These are phyloP conservation scores for Campoletis sonorensis DNA, from an alignment of 1,140 invertebrate species.

Conservation along the genomic window DNA sequence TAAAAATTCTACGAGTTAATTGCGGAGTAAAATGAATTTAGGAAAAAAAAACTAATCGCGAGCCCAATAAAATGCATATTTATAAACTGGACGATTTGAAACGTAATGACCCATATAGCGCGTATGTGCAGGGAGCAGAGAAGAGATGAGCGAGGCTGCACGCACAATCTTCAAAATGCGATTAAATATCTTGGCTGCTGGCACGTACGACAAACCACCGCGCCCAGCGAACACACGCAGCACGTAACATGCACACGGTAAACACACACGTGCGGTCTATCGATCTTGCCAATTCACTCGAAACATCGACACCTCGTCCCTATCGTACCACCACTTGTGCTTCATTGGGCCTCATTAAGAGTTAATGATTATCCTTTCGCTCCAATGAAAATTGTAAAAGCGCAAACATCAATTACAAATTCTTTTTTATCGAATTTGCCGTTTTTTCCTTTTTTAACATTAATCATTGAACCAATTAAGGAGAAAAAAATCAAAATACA, in stretches of 20 bases:
- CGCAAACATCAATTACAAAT: not conserved
- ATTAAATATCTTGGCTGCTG: conserved; percentile 33
- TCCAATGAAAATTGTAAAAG: not conserved
- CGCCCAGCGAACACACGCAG: not conserved
- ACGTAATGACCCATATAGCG: not conserved
- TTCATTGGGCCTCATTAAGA: not conserved
- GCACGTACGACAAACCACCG: conserved; percentile 26
- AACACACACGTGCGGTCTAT: conserved; percentile 22
- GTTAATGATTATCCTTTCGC: not conserved
- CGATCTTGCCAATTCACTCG: conserved; percentile 27
- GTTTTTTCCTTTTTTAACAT: not conserved
- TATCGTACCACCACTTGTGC: not conserved
- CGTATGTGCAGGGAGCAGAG: too few relatives aligned
- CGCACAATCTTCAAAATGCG: not conserved
- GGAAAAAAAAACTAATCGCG: not conserved
- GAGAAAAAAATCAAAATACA: not conserved
- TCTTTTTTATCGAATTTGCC: too few relatives aligned
- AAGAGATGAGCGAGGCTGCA: not conserved
- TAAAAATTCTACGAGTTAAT: too few relatives aligned
- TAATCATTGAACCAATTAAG: not conserved
- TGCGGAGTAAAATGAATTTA: not conserved
- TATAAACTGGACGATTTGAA: not conserved
- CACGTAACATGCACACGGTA: not conserved
- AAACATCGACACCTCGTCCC: conserved; percentile 33
- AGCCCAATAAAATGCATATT: not conserved